These are phyloP conservation scores for Solenopsis invicta DNA, from an alignment of 1,140 invertebrate genomes.

Conservation along the genomic window DNA sequence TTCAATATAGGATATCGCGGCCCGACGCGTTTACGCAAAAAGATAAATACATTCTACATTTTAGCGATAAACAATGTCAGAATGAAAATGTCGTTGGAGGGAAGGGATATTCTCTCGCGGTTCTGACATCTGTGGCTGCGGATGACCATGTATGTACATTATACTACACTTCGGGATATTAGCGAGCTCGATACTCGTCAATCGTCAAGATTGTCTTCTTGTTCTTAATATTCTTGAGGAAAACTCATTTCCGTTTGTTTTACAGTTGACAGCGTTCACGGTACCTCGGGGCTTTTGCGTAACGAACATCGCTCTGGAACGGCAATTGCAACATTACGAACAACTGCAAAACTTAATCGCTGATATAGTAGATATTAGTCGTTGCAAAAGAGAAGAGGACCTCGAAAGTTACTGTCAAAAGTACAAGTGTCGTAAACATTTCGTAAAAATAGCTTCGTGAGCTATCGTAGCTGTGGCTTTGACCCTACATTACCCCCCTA, in stretches of 20 bases:
- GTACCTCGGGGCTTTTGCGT: constrained; percentile 89
- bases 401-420: constrained; percentile 62
- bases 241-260: too few species aligned
- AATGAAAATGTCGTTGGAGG: constrained; percentile 89
- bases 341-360: constrained; percentile 73
- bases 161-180: too few species aligned
- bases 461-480: background rate
- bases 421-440: constrained; percentile 55
- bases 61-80: constrained; percentile 78
- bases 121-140: constrained; percentile 87
- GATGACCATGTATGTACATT: constrained; percentile 84
- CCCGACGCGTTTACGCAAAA: background rate
- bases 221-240: too few species aligned
- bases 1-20: constrained; percentile 23
- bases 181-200: too few species aligned
- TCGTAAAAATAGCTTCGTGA: background rate
- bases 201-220: too few species aligned
- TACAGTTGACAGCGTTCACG: too few species aligned
- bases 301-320: constrained; percentile 88
- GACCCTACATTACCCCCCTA: too few species aligned
- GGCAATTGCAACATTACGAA: constrained; percentile 84
- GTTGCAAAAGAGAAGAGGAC: constrained; percentile 47
- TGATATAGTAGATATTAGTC: constrained; percentile 64
- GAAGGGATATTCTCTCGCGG: constrained; percentile 91
- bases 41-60: constrained; percentile 83